Evolutionary conservation across 92 coral and sea anemone genomes (phyloP), one percentile per base, ranked within the genome.

Genomic region (Chrysogorgia sp.): DNA sequence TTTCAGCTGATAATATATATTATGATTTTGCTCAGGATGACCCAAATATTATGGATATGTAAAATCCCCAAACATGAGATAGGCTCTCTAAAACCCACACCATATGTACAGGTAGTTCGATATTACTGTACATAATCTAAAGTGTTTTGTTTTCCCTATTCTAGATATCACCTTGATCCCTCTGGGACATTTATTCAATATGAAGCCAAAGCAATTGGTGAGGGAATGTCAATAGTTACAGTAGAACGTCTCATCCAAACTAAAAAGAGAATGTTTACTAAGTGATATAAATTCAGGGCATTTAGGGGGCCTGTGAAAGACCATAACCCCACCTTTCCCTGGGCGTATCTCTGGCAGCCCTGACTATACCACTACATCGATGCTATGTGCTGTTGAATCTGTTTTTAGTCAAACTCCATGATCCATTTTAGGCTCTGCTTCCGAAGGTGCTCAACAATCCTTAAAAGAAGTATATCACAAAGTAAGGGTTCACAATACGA

Each of bases 381-480:
- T 43, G 9, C 50, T 43, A 43, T 43, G 17, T 5, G 4, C 17
- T 52, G 9, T 20, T 52, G 8, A 52, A 52, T 52, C 6, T 52
- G 20, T 17, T 15, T 23, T 23, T 57, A 4, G 9, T 23, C 23
- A 2, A 3, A 57, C 23, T 2, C 23, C 12, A 23, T 56, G 48
- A 20, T 23, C 26, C 41, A 9, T 82, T 71, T 12, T 70, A 96
- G 99, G 99, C 0, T 96, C 99, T n/a, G 99, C 97, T 3, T 96
- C 99, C 17, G 99, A 96, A 82, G 99, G 99, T 40, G 99, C 99
- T n/a, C 99, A 96, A 58, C 99, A 96, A 57, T 96, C 99, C 14
- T 83, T 96, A 63, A 90, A 96, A 75, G 94, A 96, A 75, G 92
- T 81, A 28, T 96, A 91, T 49, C 93, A 96, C 68, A 91, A 96